These are phyloP conservation scores for Spondyliosoma cantharus DNA, from an alignment of 2,797 vertebrate species.

Conservation along the genomic window DNA sequence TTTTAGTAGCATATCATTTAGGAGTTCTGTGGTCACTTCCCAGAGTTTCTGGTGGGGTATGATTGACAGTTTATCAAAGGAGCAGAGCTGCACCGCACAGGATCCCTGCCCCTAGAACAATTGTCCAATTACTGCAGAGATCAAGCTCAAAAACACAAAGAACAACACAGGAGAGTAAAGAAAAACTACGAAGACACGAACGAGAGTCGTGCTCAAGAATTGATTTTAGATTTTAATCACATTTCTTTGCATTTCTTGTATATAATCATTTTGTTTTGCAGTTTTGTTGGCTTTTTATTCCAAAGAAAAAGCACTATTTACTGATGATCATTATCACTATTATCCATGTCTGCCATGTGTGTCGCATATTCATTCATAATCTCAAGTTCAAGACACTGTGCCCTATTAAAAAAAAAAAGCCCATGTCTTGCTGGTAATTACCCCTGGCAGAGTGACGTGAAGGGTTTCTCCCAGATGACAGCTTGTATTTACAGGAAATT, in stretches of 20 bases:
- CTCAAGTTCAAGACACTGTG: conserved; percentile 28
- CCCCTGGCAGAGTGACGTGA: conserved; percentile 44
- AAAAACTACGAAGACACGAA: not conserved
- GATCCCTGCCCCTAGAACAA: too few species aligned
- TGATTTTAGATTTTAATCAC: not conserved
- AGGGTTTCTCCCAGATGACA: conserved; percentile 53
- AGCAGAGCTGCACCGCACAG: not conserved
- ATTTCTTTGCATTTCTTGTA: not conserved
- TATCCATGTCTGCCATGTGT: conserved; percentile 14
- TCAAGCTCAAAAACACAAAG: not conserved
- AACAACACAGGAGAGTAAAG: not conserved
- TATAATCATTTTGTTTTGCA: too few species aligned
- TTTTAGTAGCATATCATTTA: too few species aligned
- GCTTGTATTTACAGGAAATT: conserved; percentile 66
- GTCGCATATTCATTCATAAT: conserved; percentile 27
- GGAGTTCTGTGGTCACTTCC: not conserved
- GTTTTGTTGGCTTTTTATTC: not conserved
- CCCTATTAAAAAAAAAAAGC: conserved; percentile 19
- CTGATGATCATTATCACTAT: conserved; percentile 6
- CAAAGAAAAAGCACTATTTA: not conserved
- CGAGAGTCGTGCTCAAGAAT: not conserved
- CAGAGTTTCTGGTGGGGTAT: not conserved
- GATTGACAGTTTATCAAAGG: not conserved
- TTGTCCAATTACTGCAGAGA: not conserved
- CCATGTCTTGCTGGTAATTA: conserved; percentile 54